Percentiles rank a stretch among this genome's conserved stretches.
Conservation (phyloP, 2,888 invertebrate genomes). For the Cacoxenus indagator region DNA sequence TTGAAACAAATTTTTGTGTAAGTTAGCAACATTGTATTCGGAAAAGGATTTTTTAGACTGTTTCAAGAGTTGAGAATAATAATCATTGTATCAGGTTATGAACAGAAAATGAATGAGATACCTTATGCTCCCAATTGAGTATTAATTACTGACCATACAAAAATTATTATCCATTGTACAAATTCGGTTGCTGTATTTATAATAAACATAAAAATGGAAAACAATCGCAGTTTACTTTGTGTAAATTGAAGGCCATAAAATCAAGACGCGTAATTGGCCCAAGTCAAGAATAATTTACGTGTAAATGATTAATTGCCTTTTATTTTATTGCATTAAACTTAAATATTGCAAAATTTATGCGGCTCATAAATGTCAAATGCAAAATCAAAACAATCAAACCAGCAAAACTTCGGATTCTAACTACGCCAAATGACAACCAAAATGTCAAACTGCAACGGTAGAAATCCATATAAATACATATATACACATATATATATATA, state of each 20-base stretch:
- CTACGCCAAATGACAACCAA: not conserved
- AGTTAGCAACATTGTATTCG: too few species aligned
- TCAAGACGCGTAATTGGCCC: not conserved
- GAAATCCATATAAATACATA: not conserved
- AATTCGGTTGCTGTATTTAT: too few species aligned
- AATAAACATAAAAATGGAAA: too few species aligned
- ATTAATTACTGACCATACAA: too few species aligned
- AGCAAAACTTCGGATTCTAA: not conserved
- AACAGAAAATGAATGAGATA: too few species aligned
- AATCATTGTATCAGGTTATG: too few species aligned
- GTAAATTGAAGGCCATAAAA: not conserved
- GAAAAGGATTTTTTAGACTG: too few species aligned
- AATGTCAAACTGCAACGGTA: slow-evolving; percentile 11
- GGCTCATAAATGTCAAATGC: slow-evolving; percentile 58
- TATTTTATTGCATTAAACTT: slow-evolving; percentile 52
- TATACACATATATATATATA: not conserved
- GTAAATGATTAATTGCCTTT: not conserved
- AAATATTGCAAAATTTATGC: slow-evolving; percentile 49
- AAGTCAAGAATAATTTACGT: not conserved
- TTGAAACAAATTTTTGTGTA: too few species aligned
- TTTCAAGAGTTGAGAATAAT: too few species aligned
- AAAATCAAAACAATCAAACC: slow-evolving; percentile 30
- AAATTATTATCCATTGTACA: too few species aligned
- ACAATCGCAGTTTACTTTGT: not conserved
- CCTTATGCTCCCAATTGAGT: too few species aligned